Base-by-base conservation (phyloP, 2,888 invertebrate species). In the Pedicia rivosa region DNA sequence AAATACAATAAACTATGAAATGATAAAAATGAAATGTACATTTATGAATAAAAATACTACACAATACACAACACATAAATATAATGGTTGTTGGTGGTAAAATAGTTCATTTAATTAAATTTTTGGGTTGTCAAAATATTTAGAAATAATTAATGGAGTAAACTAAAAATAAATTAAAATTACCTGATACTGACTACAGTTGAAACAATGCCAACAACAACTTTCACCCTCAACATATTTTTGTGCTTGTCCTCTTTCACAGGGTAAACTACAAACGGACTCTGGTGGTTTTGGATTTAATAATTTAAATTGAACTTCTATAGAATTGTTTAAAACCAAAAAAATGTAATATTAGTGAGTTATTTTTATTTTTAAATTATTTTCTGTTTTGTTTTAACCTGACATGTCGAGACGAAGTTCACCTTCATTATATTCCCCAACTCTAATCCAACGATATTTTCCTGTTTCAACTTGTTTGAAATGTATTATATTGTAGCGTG, bases 151-250 rank as follows among this genome's bases (percentile, higher is more conserved):
- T 3, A n/a, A 28, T 28, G 7, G 28, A 28, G 3, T 15, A 15
- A 28, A 12, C 5, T 8, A 5, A 13, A 20, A 20, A 26, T 10
- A 26, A 26, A 26, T 10, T 10, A 26, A 26, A 12, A 12, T 59
- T 57, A 77, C 81, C 74, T 88, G 82, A 63, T 86, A 87, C 53
- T 77, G 77, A 32, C 81, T 75, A 60, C 92, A 90, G 58, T 83
- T 82, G 64, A 82, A 81, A 62, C 90, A 91, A 56, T 87, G 87
- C 88, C 90, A 91, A 58, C 90, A 91, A 59, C 90, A 90, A 57
- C 81, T 83, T 60, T 90, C 88, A 1, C 88, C 90, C 56, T 88
- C 88, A 31, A 88, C 81, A 60, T 87, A 87, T 58, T 84, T 82
- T 65, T 86, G 88, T 41, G 88, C 90, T 61, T 92, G 88, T 1